A percentile compares a stretch with the other conserved stretches of the same genome.
Conservation (phyloP, 2,888 invertebrate species). For the Leptinotarsa juncta region DNA sequence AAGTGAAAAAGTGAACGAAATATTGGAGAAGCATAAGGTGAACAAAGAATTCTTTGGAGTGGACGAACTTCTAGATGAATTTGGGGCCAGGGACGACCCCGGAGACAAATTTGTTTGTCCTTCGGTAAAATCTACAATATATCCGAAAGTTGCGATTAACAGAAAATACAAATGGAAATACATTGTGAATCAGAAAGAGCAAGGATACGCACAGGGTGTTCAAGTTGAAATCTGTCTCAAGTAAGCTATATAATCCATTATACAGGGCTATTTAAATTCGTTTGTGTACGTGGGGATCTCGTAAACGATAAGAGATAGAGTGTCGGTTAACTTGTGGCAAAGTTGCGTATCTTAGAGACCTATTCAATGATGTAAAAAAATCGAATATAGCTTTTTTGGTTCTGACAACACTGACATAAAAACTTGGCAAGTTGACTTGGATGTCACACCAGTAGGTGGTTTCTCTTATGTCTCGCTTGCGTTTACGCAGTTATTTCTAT, state of each 20-base stretch:
- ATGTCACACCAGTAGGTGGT: no score
- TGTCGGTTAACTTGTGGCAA: no score
- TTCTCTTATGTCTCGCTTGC: no score
- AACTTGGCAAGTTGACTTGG: no score
- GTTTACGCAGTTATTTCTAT: no score
- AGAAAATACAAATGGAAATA: constrained; percentile 75
- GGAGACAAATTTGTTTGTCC: constrained; percentile 57
- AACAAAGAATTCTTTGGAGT: constrained; percentile 24
- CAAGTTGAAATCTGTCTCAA: constrained; percentile 75
- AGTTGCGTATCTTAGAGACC: no score
- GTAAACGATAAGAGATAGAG: no score
- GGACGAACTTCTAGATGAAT: constrained; percentile 10
- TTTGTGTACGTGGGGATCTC: no score
- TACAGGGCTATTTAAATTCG: no score
- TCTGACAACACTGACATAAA: no score
- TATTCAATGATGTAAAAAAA: no score
- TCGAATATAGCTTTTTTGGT: no score
- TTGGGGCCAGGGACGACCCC: constrained; percentile 32
- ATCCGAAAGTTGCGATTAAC: constrained; percentile 73
- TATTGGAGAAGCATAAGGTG: not conserved
- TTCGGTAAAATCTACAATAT: constrained; percentile 67
- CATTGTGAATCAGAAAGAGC: constrained; percentile 75
- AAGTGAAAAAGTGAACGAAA: constrained; percentile 12
- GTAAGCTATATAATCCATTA: constrained; percentile 28
- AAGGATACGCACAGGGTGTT: constrained; percentile 73